phyloP scores from a whole-genome alignment of 2,113 vertebrate species.

The Rafetus swinhoei region DNA sequence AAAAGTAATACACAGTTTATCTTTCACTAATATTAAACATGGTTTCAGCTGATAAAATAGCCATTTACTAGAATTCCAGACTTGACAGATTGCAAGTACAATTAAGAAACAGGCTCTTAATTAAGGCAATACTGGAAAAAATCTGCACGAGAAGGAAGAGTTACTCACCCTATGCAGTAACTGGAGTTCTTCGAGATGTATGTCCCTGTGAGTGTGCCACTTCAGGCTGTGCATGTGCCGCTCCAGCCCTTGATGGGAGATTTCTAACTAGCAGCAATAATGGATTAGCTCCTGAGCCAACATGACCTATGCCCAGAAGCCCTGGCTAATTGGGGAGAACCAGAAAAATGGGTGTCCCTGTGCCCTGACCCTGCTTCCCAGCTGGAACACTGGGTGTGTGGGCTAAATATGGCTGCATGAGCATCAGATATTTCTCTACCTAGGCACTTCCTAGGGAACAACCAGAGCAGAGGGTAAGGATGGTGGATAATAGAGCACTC shows the following conservation, averaged over 20 bases:
- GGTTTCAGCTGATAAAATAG: accelerated
- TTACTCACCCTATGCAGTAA: neutral
- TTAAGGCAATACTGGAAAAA: neutral
- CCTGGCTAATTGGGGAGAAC: too few relatives aligned
- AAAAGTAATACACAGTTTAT: neutral
- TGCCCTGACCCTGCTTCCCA: too few relatives aligned
- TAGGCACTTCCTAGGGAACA: neutral
- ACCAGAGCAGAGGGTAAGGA: neutral
- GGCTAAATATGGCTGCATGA: neutral
- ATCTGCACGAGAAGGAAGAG: neutral
- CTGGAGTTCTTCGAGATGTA: neutral
- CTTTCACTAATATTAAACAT: neutral
- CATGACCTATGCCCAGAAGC: too few relatives aligned
- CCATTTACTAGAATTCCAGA: neutral
- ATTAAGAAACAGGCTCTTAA: neutral
- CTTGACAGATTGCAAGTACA: neutral
- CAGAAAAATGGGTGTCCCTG: too few relatives aligned
- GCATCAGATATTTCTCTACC: neutral
- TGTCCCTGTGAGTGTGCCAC: neutral
- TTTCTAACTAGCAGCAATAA: neutral
- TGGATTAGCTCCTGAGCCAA: too few relatives aligned
- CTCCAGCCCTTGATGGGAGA: neutral
- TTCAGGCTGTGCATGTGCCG: neutral
- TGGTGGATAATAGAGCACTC: neutral
- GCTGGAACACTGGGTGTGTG: too few relatives aligned